Conservation (phyloP, 2,113 vertebrate genomes). For the Gallinago paraguaiae region DNA sequence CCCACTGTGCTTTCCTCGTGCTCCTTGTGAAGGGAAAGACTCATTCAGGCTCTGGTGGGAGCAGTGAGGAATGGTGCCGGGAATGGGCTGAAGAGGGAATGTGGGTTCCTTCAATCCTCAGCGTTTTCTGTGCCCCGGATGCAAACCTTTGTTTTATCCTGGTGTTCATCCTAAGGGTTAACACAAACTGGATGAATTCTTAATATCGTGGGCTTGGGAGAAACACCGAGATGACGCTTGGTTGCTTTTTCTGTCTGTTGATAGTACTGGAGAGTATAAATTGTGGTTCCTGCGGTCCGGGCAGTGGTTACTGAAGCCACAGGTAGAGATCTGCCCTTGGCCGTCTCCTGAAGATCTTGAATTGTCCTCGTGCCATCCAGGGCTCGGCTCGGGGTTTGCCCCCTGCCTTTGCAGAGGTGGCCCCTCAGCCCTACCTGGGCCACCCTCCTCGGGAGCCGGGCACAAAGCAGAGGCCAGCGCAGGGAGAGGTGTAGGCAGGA, state of each 20-base stretch:
- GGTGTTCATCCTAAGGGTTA: not conserved
- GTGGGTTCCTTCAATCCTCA: not conserved
- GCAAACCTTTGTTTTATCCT: not conserved
- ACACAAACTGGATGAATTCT: not conserved
- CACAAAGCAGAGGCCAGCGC: rapidly evolving
- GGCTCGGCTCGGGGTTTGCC: not conserved
- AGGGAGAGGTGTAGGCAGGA: no score
- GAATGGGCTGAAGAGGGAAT: not conserved
- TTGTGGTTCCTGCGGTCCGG: not conserved
- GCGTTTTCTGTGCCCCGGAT: not conserved
- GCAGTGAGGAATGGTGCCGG: rapidly evolving
- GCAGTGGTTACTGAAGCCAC: not conserved
- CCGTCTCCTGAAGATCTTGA: rapidly evolving
- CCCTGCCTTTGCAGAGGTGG: not conserved
- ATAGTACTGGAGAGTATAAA: rapidly evolving
- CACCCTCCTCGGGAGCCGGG: rapidly evolving
- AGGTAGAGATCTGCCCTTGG: not conserved
- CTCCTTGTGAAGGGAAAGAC: not conserved
- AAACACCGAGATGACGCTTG: rapidly evolving
- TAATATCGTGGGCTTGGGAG: not conserved
- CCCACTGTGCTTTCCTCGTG: not conserved
- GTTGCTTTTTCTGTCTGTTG: not conserved
- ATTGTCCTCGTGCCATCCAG: not conserved
- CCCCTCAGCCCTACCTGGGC: no score
- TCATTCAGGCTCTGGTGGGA: not conserved